Base-by-base conservation (phyloP, 1,140 invertebrate species). In the Brachionus asplanchnoidis region DNA sequence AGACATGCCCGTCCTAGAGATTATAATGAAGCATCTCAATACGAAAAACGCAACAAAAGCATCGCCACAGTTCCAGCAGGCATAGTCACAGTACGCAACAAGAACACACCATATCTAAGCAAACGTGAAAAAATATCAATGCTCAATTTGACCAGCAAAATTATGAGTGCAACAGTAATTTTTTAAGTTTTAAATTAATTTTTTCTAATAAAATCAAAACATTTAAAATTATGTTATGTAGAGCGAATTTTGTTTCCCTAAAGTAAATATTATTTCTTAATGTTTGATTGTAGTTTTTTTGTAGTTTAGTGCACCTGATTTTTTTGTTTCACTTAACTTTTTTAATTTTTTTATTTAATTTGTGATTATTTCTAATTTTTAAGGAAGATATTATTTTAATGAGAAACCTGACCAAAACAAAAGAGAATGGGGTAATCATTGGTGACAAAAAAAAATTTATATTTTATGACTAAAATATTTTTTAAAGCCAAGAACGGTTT, bases 151-250 rank as follows among this genome's bases (percentile, higher is more conserved):
- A 82, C 79, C 20, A 82, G 79, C 79, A 82, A 82, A 46, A 68
- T 82, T 26, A 82, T 82, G 79, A 82, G 79, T 68, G 79, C 79
- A 26, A 82, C 79, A 12, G 79, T 82, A 82, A 77, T 46, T 50
- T 77, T 77, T 66, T 80, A 1, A 36, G 1, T 65, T 40, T 20
- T 40, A 1, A 28, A 23, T 17, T 23, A 9, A 32, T 65, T 36
- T 17, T 73, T 65, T 17, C n/a, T 12, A 40, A 82, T 14, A 11
- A n/a, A 65, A 82, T 32, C n/a, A 11, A 26, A 26, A 50, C 17
- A n/a, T 40, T 40, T 40, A 40, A 73, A 77, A 26, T 44, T 23
- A 50, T 50, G 23, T 26, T 77, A 12, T 23, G 32, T 23, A 82
- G 79, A 82, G 79, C 53, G 79, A 82, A 36, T 68, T 65, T 32